These are phyloP conservation scores for Ambastaia sidthimunki DNA, from an alignment of 2,797 vertebrate genomes.

Conservation along the genomic window DNA sequence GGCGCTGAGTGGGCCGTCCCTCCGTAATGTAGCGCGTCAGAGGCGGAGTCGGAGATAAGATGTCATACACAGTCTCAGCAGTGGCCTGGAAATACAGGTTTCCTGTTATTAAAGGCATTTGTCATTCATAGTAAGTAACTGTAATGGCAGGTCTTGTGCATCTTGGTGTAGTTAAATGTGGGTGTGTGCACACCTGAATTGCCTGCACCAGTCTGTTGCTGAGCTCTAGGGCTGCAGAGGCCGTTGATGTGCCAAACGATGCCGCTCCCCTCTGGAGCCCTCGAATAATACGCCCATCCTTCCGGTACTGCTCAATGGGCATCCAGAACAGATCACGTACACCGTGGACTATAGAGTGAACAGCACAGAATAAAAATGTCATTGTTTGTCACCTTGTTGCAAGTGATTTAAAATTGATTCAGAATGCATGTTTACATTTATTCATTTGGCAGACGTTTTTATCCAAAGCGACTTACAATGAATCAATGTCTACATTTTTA, in stretches of 20 bases:
- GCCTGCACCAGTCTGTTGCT: slow-evolving; percentile 94
- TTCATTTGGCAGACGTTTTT: too few relatives aligned
- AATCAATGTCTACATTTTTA: too few relatives aligned
- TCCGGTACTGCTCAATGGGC: slow-evolving; percentile 92
- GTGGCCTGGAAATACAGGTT: slow-evolving; percentile 78
- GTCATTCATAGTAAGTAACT: neutral
- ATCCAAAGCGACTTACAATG: too few relatives aligned
- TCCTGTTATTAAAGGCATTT: neutral
- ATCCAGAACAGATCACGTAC: slow-evolving; percentile 93
- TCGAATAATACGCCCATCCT: slow-evolving; percentile 90
- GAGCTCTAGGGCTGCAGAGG: slow-evolving; percentile 91
- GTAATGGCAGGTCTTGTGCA: neutral
- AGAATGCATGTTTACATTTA: neutral
- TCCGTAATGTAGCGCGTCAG: slow-evolving; percentile 83
- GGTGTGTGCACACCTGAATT: slow-evolving; percentile 82
- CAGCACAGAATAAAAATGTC: neutral
- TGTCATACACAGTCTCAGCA: slow-evolving; percentile 93
- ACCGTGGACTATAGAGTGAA: slow-evolving; percentile 82
- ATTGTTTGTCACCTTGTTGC: neutral
- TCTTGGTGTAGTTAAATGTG: neutral
- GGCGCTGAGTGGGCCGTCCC: slow-evolving; percentile 76
- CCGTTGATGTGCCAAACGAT: slow-evolving; percentile 91
- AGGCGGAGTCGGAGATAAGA: slow-evolving; percentile 88
- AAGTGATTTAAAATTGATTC: neutral
- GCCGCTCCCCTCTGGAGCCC: slow-evolving; percentile 93